These are phyloP conservation scores for Ophion costatus DNA, from an alignment of 2,888 invertebrate species.

Conservation along the genomic window DNA sequence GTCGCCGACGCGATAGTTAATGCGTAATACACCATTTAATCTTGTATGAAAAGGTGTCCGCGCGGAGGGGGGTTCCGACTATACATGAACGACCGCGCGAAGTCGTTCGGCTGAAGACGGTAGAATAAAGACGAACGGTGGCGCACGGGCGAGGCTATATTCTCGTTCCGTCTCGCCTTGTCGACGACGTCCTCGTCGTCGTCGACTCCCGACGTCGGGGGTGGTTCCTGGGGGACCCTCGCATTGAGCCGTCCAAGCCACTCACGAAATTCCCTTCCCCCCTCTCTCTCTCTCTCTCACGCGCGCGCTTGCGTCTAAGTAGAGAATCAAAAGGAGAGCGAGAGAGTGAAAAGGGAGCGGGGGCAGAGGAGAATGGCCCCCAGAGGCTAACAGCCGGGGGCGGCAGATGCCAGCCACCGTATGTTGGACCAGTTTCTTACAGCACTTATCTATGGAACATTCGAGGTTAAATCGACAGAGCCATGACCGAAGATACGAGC, in stretches of 20 bases:
- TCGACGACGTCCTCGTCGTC: conserved; percentile 53
- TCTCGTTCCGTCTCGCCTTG: conserved; percentile 39
- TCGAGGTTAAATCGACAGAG: conserved; percentile 14
- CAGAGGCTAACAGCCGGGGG: conserved; percentile 74
- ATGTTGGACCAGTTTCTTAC: conserved; percentile 75
- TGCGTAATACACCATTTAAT: conserved; percentile 82
- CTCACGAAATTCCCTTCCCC: conserved; percentile 72
- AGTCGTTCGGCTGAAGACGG: conserved; percentile 71
- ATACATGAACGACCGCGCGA: conserved; percentile 20
- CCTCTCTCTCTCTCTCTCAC: conserved; percentile 26
- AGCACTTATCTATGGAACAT: conserved; percentile 60
- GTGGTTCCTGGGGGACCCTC: conserved; percentile 76
- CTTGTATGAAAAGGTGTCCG: conserved; percentile 79
- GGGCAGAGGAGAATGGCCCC: conserved; percentile 65
- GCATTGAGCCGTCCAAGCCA: conserved; percentile 82
- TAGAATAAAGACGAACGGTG: conserved; percentile 76
- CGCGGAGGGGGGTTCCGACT: conserved; percentile 5
- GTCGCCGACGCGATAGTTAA: conserved; percentile 78
- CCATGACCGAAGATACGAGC: background rate
- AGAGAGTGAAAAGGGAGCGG: conserved; percentile 3
- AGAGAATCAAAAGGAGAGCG: conserved; percentile 42
- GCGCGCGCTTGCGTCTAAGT: conserved; percentile 16
- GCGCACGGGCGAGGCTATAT: conserved; percentile 47
- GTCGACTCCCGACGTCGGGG: conserved; percentile 66
- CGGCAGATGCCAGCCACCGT: conserved; percentile 80